Percentiles rank a stretch among this genome's conserved stretches.
Evolutionary conservation across 2,888 invertebrate genomes (phyloP).

Genomic region (Odontomyia ornata): DNA sequence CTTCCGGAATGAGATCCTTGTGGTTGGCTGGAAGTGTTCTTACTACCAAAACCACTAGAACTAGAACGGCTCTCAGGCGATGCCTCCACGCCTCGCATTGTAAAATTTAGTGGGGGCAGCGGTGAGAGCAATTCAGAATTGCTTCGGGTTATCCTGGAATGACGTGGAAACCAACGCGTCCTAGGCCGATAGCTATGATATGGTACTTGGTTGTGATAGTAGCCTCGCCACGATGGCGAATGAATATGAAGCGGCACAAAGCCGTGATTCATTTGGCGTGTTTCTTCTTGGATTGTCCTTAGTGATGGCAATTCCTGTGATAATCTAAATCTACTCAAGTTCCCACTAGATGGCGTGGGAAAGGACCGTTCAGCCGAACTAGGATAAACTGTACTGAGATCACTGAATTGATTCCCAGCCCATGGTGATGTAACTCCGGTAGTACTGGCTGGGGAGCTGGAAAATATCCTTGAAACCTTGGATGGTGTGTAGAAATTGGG

Average conservation of each 20-base stretch:
- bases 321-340: slow-evolving; percentile 67
- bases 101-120: slow-evolving; percentile 66
- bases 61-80: slow-evolving; percentile 89
- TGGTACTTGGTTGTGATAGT: slow-evolving; percentile 60
- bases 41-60: slow-evolving; percentile 90
- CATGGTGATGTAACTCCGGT: slow-evolving; percentile 71
- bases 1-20: slow-evolving; percentile 79
- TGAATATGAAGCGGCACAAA: slow-evolving; percentile 73
- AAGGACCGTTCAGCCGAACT: slow-evolving; percentile 82
- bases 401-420: slow-evolving; percentile 79
- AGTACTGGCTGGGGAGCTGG: slow-evolving; percentile 73
- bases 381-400: slow-evolving; percentile 86
- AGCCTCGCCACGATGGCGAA: slow-evolving; percentile 68
- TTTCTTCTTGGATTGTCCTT: slow-evolving; percentile 77
- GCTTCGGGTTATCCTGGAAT: slow-evolving; percentile 73
- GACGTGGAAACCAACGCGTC: slow-evolving; percentile 72
- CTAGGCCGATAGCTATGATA: slow-evolving; percentile 67
- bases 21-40: slow-evolving; percentile 85
- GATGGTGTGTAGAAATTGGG: slow-evolving; percentile 63
- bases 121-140: slow-evolving; percentile 74
- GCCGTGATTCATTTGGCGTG: slow-evolving; percentile 66
- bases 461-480: slow-evolving; percentile 68
- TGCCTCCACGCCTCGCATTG: slow-evolving; percentile 70
- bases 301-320: slow-evolving; percentile 78
- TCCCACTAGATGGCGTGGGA: slow-evolving; percentile 75